phyloP scores from a whole-genome alignment of 2,888 invertebrate species.

The Acanthoscelides obtectus region DNA sequence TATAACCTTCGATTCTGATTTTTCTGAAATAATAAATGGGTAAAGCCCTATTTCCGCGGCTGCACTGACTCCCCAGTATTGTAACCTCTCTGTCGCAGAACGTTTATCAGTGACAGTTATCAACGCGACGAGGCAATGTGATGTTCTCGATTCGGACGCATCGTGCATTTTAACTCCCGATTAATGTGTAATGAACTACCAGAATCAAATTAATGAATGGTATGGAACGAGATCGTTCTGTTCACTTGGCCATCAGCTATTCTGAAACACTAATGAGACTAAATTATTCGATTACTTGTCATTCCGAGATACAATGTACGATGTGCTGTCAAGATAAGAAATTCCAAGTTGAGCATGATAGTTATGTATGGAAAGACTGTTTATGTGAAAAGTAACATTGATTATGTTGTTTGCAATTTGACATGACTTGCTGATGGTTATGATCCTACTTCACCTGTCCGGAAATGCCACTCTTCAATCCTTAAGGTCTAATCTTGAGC shows the following conservation, averaged over 20 bases:
- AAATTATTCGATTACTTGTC: not conserved
- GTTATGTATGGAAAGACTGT: not conserved
- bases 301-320: not conserved
- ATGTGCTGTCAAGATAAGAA: not conserved
- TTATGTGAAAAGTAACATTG: not conserved
- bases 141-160: not conserved
- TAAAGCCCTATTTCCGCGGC: not conserved
- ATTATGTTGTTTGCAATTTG: too few species aligned
- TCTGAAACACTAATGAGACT: not conserved
- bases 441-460: too few species aligned
- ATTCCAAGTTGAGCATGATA: not conserved
- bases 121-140: not conserved
- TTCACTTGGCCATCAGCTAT: not conserved
- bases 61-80: not conserved
- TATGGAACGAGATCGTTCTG: not conserved
- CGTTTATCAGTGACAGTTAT: not conserved
- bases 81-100: not conserved
- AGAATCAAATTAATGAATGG: not conserved
- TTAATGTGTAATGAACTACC: not conserved
- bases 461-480: too few species aligned
- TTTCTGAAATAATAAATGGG: too few species aligned
- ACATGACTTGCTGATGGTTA: too few species aligned
- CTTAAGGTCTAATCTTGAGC: too few species aligned
- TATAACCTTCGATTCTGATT: too few species aligned
- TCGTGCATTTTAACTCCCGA: not conserved